Conservation (phyloP, 1,140 invertebrate species). For the Drosophila azteca region DNA sequence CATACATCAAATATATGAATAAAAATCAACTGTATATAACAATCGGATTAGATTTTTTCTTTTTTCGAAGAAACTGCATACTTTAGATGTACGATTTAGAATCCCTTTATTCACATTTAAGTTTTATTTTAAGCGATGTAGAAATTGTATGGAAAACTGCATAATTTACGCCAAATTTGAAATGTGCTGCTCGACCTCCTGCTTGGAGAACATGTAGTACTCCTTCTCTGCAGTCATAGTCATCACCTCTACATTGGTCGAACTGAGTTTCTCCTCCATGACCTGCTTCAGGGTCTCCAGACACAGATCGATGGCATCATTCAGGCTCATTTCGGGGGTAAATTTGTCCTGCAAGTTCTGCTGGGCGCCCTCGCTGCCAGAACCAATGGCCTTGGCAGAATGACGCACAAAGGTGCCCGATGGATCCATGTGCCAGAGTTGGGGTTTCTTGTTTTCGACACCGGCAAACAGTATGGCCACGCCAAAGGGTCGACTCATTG, state of each 20-base stretch:
- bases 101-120: constrained; percentile 73
- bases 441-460: constrained; percentile 93
- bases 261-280: constrained; percentile 99
- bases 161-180: constrained; percentile 60
- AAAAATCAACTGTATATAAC: constrained; percentile 77
- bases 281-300: constrained; percentile 99
- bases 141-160: constrained; percentile 8
- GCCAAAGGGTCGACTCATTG: constrained; percentile 99
- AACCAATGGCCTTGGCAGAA: constrained; percentile 99
- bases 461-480: constrained; percentile 97
- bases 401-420: constrained; percentile 98
- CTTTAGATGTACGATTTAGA: constrained; percentile 42
- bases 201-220: constrained; percentile 96
- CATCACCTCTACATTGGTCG: constrained; percentile 98
- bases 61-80: neutral
- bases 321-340: constrained; percentile 94
- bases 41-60: neutral
- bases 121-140: constrained; percentile 48
- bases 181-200: constrained; percentile 96
- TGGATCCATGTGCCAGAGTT: constrained; percentile 98
- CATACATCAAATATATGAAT: constrained; percentile 52
- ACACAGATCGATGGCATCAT: constrained; percentile 96
- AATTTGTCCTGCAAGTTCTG: constrained; percentile 94
- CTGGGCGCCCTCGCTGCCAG: constrained; percentile 99
- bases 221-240: constrained; percentile 92